These are phyloP conservation scores for Holcopasites calliopsidis DNA, from an alignment of 1,140 invertebrate species.

Conservation along the genomic window DNA sequence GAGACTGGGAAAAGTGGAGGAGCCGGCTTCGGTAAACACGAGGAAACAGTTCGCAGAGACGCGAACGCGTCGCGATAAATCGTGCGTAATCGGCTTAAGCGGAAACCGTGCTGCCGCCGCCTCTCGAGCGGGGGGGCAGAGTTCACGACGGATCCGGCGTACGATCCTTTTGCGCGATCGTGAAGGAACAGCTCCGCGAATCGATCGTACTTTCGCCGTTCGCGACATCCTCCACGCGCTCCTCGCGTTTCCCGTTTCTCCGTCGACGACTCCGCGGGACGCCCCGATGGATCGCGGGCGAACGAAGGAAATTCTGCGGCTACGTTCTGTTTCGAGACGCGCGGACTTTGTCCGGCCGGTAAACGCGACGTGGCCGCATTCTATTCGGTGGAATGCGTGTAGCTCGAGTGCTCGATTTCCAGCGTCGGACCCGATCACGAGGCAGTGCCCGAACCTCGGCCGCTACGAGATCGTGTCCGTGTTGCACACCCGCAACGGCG, in stretches of 20 bases:
- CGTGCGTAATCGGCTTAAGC: slow-evolving; percentile 40
- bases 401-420: too few relatives aligned
- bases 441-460: slow-evolving; percentile 73
- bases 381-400: too few relatives aligned
- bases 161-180: slow-evolving; percentile 59
- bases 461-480: slow-evolving; percentile 74
- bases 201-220: slow-evolving; percentile 52
- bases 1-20: too few relatives aligned
- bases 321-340: too few relatives aligned
- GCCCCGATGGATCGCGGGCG: too few relatives aligned
- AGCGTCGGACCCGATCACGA: slow-evolving; percentile 73
- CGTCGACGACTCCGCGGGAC: too few relatives aligned
- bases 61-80: slow-evolving; percentile 51
- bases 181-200: slow-evolving; percentile 49
- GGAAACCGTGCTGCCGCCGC: slow-evolving; percentile 39
- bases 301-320: too few relatives aligned
- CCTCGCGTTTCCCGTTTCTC: background rate
- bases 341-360: too few relatives aligned
- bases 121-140: background rate
- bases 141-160: slow-evolving; percentile 58
- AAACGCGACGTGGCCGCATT: too few relatives aligned
- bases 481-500: slow-evolving; percentile 57
- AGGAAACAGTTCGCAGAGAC: too few relatives aligned
- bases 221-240: slow-evolving; percentile 33
- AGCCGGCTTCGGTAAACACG: too few relatives aligned